Evolutionary conservation across 1,140 invertebrate species (phyloP).

Genomic region (Temnothorax curvispinosus): DNA sequence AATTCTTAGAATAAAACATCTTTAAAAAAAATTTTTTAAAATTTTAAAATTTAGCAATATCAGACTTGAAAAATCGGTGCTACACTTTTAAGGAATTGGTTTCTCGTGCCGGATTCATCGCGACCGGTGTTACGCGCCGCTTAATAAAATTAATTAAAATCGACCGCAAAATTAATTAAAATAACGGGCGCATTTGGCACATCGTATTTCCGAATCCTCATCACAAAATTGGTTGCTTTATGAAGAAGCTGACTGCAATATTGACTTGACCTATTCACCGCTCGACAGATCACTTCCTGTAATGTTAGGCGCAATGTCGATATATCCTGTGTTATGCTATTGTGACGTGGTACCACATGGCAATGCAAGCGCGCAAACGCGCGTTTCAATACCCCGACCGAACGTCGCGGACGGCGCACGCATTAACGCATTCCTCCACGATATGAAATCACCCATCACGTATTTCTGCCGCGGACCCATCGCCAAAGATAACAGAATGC

Average conservation of each 20-base stretch:
- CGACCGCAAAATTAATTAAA: neutral
- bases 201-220: neutral
- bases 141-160: neutral
- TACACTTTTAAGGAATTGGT: neutral
- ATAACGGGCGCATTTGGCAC: neutral
- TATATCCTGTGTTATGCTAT: slow-evolving; percentile 37
- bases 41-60: neutral
- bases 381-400: neutral
- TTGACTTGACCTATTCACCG: slow-evolving; percentile 2
- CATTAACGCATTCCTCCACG: slow-evolving; percentile 41
- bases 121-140: neutral
- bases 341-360: slow-evolving; percentile 45
- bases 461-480: slow-evolving; percentile 11
- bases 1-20: no score
- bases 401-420: neutral
- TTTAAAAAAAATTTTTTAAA: neutral
- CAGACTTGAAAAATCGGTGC: neutral
- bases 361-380: slow-evolving; percentile 2
- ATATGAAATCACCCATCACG: slow-evolving; percentile 33
- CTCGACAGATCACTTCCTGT: neutral
- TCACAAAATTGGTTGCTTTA: neutral
- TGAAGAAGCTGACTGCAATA: neutral
- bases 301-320: neutral
- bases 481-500: slow-evolving; percentile 56
- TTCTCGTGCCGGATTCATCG: neutral